Percentiles rank a stretch among this genome's conserved stretches.
Conservation (phyloP, 2,888 invertebrate genomes). For the Salpingus planirostris region DNA sequence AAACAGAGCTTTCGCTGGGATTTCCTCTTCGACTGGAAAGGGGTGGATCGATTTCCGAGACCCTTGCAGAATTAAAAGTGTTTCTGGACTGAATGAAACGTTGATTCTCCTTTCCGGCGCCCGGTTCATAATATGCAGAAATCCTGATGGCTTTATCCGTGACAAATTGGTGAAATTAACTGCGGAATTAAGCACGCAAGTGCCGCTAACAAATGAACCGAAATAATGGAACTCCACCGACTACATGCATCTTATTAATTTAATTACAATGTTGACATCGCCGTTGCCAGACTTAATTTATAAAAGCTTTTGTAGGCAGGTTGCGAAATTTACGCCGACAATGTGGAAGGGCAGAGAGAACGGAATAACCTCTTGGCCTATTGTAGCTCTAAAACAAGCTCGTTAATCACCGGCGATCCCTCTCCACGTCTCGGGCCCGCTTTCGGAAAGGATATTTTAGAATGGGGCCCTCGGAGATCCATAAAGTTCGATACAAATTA, state of each 20-base stretch:
- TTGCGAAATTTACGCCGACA: constrained; percentile 18
- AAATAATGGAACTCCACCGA: constrained; percentile 8
- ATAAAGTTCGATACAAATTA: too few relatives aligned
- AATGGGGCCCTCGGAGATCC: too few relatives aligned
- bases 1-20: too few relatives aligned
- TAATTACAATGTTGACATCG: constrained; percentile 21
- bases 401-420: constrained; percentile 18
- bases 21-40: too few relatives aligned
- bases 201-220: constrained; percentile 7
- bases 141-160: constrained; percentile 1
- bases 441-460: too few relatives aligned
- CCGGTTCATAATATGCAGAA: too few relatives aligned
- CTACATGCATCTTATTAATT: constrained; percentile 21
- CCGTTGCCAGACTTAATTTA: constrained; percentile 19
- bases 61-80: too few relatives aligned
- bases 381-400: constrained; percentile 7
- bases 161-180: constrained; percentile 11
- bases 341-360: constrained; percentile 8
- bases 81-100: too few relatives aligned
- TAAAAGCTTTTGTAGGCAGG: constrained; percentile 20
- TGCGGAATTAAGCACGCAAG: constrained; percentile 2
- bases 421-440: too few relatives aligned
- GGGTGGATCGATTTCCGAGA: too few relatives aligned
- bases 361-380: constrained; percentile 19
- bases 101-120: too few relatives aligned